Evolutionary conservation across 30 jellyfish, hydroid and myxozoan genomes (phyloP), one percentile per base, ranked within the genome.

Genomic region (Clytia hemisphaerica): DNA sequence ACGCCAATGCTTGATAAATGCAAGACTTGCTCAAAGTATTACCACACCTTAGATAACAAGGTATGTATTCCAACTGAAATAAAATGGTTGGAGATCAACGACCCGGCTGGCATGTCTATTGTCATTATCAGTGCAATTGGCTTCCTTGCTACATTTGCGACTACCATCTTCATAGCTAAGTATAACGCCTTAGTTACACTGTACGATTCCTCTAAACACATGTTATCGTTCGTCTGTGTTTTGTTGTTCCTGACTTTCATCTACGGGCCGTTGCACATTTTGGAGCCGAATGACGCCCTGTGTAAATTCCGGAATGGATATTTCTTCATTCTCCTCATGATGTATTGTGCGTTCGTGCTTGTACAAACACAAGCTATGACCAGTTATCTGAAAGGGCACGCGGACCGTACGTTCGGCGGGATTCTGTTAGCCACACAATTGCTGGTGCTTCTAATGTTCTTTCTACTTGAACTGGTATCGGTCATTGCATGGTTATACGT

Each of bases 91-190:
- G 63, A 80, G 14, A 47, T 71, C 24, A 30, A 27, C 10, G 28
- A 70, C 2, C 75, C 81, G n/a, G 92, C 72, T 15, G 95, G 95
- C 3, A 58, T 73, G 21, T 62, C 92, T n/a, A 83, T 83, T 14
- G 21, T 83, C 9, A 28, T 64, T 35, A 77, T 74, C 44, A 71
- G 90, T 51, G 16, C 51, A 19, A 18, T 83, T 37, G 95, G 95
- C 18, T 9, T 83, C 31, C 12, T 83, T 15, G 37, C 75, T 15
- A 35, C 27, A 18, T 28, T 83, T 36, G 57, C 40, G 10, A 42
- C 64, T 4, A 30, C 33, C 22, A 62, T 46, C 25, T 10, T 75
- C 4, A 67, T 83, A 42, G 33, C 34, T 37, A 55, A 74, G 25
- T n/a, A 65, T 27, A 46, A 92, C 18, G 72, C 74, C 37, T 66